A percentile compares a stretch with the other conserved stretches of the same genome.
Conservation (phyloP, 1,140 invertebrate genomes). For the Hesperophylax magnus region DNA sequence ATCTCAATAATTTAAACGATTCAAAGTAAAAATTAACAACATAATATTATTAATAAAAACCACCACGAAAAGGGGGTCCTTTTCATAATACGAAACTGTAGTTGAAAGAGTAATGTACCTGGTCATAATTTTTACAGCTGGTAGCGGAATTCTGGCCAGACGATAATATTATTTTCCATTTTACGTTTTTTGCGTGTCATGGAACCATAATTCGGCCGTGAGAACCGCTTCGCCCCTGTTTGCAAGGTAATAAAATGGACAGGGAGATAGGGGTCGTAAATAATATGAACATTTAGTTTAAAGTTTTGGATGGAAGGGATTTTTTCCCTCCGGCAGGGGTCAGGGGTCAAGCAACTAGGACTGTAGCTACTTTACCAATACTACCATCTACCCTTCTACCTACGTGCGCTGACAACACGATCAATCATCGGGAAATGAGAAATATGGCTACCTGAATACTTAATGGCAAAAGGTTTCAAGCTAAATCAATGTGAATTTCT, state of each 20-base stretch:
- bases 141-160: constrained; percentile 17
- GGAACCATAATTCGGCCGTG: constrained; percentile 33
- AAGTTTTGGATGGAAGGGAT: constrained; percentile 14
- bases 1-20: no score
- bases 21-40: no score
- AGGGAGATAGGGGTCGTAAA: constrained; percentile 33
- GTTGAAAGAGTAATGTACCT: no score
- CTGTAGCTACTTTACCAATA: neutral
- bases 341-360: constrained; percentile 1
- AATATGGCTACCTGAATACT: neutral
- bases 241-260: constrained; percentile 37
- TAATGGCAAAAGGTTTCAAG: neutral
- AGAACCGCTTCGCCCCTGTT: constrained; percentile 32
- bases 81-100: neutral
- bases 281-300: constrained; percentile 22
- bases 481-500: neutral
- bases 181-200: constrained; percentile 38
- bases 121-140: constrained; percentile 6
- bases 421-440: neutral
- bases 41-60: no score
- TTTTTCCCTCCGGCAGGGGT: neutral
- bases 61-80: neutral
- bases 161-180: constrained; percentile 28
- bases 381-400: neutral
- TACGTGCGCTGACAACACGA: neutral